Conservation (phyloP, 2,888 invertebrate genomes). For the Amiota mariae region DNA sequence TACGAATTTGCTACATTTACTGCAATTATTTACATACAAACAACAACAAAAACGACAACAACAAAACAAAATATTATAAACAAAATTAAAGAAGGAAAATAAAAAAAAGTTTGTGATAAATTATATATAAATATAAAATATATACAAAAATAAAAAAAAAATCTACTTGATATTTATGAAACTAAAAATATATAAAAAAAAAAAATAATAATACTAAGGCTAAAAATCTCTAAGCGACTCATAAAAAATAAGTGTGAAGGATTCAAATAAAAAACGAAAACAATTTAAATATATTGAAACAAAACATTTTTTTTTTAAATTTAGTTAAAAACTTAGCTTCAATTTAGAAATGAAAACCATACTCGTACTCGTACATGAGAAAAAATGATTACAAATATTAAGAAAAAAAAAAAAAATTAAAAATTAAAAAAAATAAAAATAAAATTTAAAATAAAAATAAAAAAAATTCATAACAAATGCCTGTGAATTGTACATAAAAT, state of each 20-base stretch:
- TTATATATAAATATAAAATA: conserved; percentile 24
- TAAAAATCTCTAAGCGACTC: conserved; percentile 10
- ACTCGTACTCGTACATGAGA: too few relatives aligned
- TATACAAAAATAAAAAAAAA: conserved; percentile 40
- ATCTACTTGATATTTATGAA: conserved; percentile 56
- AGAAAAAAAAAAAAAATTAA: conserved; percentile 30
- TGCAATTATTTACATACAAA: conserved; percentile 61
- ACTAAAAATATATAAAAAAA: conserved; percentile 3
- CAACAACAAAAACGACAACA: conserved; percentile 34
- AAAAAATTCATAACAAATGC: conserved; percentile 41
- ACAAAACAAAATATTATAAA: conserved; percentile 37
- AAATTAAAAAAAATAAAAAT: background rate
- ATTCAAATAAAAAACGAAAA: background rate
- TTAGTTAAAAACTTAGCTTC: conserved; percentile 1
- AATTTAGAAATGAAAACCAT: background rate
- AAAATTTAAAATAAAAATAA: conserved; percentile 28
- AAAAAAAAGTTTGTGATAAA: conserved; percentile 29
- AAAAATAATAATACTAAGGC: background rate
- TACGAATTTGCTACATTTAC: conserved; percentile 65
- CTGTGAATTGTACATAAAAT: conserved; percentile 59
- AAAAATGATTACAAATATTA: too few relatives aligned
- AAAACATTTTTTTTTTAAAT: background rate
- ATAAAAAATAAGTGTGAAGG: conserved; percentile 5
- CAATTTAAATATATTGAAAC: background rate
- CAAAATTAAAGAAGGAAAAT: conserved; percentile 38